A percentile compares a stretch with the other conserved stretches of the same genome.
These are phyloP conservation scores for Mus musculus DNA, from an alignment of 2,113 vertebrate genomes.

Conservation along the genomic window DNA sequence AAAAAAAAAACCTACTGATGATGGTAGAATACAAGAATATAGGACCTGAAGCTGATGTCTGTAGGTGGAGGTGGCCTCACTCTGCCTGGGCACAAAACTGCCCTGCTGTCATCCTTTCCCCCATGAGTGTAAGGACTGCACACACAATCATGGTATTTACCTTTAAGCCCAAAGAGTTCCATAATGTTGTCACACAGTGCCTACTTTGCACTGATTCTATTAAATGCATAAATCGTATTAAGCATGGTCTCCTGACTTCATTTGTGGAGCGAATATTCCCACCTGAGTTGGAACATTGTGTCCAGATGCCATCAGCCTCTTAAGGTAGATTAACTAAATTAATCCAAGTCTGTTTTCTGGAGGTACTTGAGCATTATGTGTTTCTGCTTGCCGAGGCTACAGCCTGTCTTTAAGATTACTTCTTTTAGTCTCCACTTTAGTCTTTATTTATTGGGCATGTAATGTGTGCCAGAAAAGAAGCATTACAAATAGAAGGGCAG, in stretches of 20 bases:
- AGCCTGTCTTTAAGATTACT: not conserved
- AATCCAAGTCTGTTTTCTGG: slow-evolving; percentile 29
- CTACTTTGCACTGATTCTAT: slow-evolving; percentile 18
- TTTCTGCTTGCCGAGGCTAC: slow-evolving; percentile 12
- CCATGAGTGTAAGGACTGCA: not conserved
- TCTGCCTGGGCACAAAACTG: not conserved
- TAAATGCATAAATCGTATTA: slow-evolving; percentile 7
- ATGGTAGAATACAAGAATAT: not conserved
- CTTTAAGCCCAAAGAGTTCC: not conserved
- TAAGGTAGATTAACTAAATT: slow-evolving; percentile 34
- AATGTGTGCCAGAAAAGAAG: not conserved
- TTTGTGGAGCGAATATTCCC: slow-evolving; percentile 8
- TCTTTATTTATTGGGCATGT: slow-evolving; percentile 8
- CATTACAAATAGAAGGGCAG: not conserved
- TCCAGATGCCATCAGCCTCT: slow-evolving; percentile 35
- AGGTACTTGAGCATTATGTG: not conserved
- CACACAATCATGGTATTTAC: not conserved
- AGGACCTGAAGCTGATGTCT: not conserved
- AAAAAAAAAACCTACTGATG: too few species aligned
- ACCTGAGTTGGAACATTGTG: slow-evolving; percentile 14
- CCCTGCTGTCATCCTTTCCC: not conserved
- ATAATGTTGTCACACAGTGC: not conserved
- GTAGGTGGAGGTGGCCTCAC: not conserved
- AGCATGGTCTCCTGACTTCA: slow-evolving; percentile 30
- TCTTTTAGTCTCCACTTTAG: slow-evolving; percentile 10